These are phyloP conservation scores for Cephus nigrinus DNA, from an alignment of 2,888 invertebrate genomes.

Conservation along the genomic window DNA sequence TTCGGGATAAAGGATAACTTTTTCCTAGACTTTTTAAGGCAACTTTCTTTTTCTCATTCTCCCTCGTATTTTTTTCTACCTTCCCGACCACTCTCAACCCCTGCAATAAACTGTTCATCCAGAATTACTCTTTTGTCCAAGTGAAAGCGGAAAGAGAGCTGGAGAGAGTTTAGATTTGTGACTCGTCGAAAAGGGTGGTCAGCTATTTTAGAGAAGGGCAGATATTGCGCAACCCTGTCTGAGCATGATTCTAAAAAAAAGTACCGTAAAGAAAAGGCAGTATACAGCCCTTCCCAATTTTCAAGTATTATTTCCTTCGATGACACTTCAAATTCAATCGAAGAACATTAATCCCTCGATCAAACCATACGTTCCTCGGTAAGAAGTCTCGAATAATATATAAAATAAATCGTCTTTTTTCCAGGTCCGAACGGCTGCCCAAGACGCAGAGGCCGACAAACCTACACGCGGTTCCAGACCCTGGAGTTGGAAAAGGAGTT, in stretches of 20 bases:
- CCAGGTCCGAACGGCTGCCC: conserved; percentile 96
- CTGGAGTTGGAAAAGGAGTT: conserved; percentile 98
- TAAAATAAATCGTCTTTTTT: conserved; percentile 59
- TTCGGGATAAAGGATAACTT: conserved; percentile 33
- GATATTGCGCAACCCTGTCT: background rate
- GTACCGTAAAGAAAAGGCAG: background rate
- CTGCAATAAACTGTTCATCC: conserved; percentile 58
- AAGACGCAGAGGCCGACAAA: conserved; percentile 93
- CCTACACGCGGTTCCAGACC: conserved; percentile 98
- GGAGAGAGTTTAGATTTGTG: conserved; percentile 44
- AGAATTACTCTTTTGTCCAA: conserved; percentile 41
- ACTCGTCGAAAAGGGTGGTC: conserved; percentile 14
- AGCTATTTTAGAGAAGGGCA: conserved; percentile 10
- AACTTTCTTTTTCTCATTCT: conserved; percentile 54
- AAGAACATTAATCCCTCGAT: background rate
- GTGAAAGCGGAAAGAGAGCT: conserved; percentile 49
- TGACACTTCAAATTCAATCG: background rate
- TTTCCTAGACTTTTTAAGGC: conserved; percentile 29
- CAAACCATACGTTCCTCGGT: background rate
- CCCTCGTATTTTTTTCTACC: conserved; percentile 1
- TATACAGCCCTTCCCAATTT: background rate
- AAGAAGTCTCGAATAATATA: background rate
- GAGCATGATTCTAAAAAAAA: background rate
- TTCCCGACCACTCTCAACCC: conserved; percentile 49
- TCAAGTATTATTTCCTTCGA: background rate